Evolutionary conservation across 1,140 invertebrate genomes (phyloP), one percentile per base, ranked within the genome.

Genomic region (Homalodisca vitripennis): DNA sequence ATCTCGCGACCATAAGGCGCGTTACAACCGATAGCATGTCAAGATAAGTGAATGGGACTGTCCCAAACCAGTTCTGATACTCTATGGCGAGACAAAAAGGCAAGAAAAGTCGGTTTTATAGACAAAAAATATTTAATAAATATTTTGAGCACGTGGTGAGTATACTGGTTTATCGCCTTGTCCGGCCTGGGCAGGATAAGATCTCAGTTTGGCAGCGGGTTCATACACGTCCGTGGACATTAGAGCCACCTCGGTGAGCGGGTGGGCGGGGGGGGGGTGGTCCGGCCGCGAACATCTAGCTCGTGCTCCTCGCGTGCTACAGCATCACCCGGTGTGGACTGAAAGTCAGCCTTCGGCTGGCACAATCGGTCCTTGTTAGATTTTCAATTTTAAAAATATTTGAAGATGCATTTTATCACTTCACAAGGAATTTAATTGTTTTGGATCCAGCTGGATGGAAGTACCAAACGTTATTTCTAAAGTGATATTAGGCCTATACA

Each of bases 61-160:
- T 53, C 48, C n/a, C 48, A 53, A 53, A 53, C 48, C 48, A 53
- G 48, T 53, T 53, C 22, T 22, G 48, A 53, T 22, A 13, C 48
- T 17, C n/a, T n/a, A n/a, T n/a, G n/a, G n/a, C n/a, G n/a, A n/a
- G 34, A 41, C 34, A 41, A 41, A 41, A 41, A 41, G 34, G 34
- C 6, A 41, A 17, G 34, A 41, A 41, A 41, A 41, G 34, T 41
- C 48, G 48, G 48, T 22, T 53, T 53, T 53, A 53, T 53, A 53
- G 48, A 53, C 48, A 53, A 53, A 53, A 53, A 53, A 53, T 53
- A 53, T 53, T 53, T 53, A 53, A 53, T 53, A 53, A 53, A 53
- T 53, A 53, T 53, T 53, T 53, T 53, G 48, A 53, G 48, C 48
- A 53, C 48, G 48, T 53, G 48, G 48, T n/a, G 48, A 53, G 48